Evolutionary conservation across 2,113 vertebrate genomes (phyloP), one percentile per base, ranked within the genome.

Genomic region (Scomber japonicus): DNA sequence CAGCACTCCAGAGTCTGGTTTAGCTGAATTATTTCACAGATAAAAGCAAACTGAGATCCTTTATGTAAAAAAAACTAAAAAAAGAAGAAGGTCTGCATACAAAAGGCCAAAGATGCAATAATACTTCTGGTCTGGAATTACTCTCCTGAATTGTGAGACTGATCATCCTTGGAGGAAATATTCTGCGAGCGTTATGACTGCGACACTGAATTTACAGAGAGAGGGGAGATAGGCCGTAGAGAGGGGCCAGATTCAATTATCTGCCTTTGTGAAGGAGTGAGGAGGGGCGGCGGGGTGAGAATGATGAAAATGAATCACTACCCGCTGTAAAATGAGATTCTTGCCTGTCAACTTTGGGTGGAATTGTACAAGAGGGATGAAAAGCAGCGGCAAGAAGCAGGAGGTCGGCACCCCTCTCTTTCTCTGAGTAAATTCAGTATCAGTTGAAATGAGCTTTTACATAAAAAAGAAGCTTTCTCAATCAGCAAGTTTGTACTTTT

Each of bases 321-420:
- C 73, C 72, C 68, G 87, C 77, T 80, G 78, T 86, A 91, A 92
- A 92, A 91, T 83, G 62, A 90, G 86, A 92, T 88, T 90, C 84
- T 69, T 80, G 84, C 65, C 85, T 65, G 75, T 89, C 82, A 85
- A 75, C 75, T 88, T 76, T 59, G 73, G 86, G 55, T 27, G n/a
- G 68, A 82, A 88, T 56, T 84, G 71, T 82, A 65, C 66, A 74
- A 82, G 5, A 53, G 45, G 50, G 71, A 44, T 46, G 75, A 79
- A 57, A 74, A 76, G 69, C 61, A 53, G 82, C 61, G 61, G 77
- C 70, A 49, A 19, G 44, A 31, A 46, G 53, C 45, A 45, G 67
- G 35, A 19, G 24, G 51, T 53, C 53, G 24, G 24, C 24, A 2
- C 2, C 24, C 24, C 24, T 54, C 60, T 12, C 12, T 77, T 75